phyloP scores from a whole-genome alignment of 2,888 invertebrate species.

The Orgyia antiqua region DNA sequence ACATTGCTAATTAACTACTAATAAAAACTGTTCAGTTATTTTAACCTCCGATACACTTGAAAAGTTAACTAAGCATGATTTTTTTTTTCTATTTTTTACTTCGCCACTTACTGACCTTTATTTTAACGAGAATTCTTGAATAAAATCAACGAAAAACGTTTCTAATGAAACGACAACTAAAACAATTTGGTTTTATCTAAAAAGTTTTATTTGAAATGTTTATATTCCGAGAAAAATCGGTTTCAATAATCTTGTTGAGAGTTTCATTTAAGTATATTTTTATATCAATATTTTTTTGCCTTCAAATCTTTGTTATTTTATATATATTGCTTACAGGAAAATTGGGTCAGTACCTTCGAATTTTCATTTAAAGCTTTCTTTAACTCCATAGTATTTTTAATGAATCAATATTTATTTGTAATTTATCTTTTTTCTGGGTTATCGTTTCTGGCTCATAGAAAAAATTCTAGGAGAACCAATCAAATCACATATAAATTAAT shows the following conservation, averaged over 20 bases:
- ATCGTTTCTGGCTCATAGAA: too few relatives aligned
- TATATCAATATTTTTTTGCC: background rate
- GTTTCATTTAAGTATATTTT: background rate
- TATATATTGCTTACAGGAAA: too few relatives aligned
- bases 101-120: background rate
- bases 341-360: too few relatives aligned
- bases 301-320: too few relatives aligned
- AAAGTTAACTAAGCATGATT: slow-evolving; percentile 3
- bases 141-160: slow-evolving; percentile 11
- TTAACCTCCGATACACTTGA: slow-evolving; percentile 12
- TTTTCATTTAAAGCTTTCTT: too few relatives aligned
- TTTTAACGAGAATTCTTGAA: slow-evolving; percentile 4
- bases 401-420: too few relatives aligned
- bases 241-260: too few relatives aligned
- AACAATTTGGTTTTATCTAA: slow-evolving; percentile 11
- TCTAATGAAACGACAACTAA: slow-evolving; percentile 8
- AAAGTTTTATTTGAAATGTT: slow-evolving; percentile 9
- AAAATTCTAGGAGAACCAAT: too few relatives aligned
- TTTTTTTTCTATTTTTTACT: slow-evolving; percentile 1
- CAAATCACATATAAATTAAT: too few relatives aligned
- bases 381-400: too few relatives aligned
- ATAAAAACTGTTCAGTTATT: background rate
- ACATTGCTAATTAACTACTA: slow-evolving; percentile 2
- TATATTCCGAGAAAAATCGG: slow-evolving; percentile 12
- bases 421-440: too few relatives aligned